A percentile compares a stretch with the other conserved stretches of the same genome.
Evolutionary conservation across 2,888 invertebrate genomes (phyloP).

Genomic region (Omphaloscelis lunosa): DNA sequence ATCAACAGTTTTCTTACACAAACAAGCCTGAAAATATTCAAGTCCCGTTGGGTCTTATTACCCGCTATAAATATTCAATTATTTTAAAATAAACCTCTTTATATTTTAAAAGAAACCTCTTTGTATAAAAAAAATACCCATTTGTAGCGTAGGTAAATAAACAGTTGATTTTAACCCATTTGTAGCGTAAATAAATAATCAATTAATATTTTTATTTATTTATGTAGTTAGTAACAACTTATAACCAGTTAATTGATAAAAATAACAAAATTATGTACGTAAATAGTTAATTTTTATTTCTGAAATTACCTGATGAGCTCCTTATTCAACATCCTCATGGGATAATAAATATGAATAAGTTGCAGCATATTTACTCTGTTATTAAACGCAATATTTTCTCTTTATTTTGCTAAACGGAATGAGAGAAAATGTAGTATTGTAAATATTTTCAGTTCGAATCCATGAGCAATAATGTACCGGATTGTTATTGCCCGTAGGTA

Average conservation of each 20-base stretch:
- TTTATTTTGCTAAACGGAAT: slow-evolving; percentile 13
- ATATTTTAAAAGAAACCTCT: slow-evolving; percentile 8
- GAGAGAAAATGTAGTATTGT: neutral
- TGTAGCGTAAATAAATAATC: neutral
- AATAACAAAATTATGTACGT: no score
- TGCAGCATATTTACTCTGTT: slow-evolving; percentile 3
- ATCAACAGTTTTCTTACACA: neutral
- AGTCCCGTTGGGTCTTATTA: slow-evolving; percentile 2
- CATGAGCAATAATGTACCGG: neutral
- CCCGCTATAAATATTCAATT: slow-evolving; percentile 6
- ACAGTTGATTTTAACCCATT: neutral
- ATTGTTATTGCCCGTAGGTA: neutral
- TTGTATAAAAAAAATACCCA: slow-evolving; percentile 2
- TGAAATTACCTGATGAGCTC: slow-evolving; percentile 24
- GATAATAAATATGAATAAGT: slow-evolving; percentile 4
- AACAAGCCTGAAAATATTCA: neutral
- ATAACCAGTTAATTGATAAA: no score
- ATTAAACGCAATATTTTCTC: slow-evolving; percentile 13
- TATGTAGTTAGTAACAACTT: no score
- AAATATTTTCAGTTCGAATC: neutral
- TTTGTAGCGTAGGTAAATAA: slow-evolving; percentile 11
- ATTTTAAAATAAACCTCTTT: slow-evolving; percentile 19
- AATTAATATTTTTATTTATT: no score
- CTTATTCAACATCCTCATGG: slow-evolving; percentile 17
- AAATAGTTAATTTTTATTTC: slow-evolving; percentile 2